Conservation (phyloP, 2,797 vertebrate species). For the Calcarius lapponicus region DNA sequence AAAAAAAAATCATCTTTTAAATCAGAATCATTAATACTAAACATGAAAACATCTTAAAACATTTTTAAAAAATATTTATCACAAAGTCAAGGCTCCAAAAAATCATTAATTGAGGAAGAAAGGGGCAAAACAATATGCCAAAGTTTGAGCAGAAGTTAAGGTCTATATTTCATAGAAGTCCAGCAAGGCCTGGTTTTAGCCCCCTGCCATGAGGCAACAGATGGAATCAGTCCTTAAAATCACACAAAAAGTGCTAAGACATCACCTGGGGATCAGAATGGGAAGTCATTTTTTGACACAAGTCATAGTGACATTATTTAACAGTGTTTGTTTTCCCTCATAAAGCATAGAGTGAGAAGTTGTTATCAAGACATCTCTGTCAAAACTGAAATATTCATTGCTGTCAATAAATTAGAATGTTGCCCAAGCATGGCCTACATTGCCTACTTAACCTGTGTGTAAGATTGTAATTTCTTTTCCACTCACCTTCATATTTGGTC, state of each 20-base stretch:
- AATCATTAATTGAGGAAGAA: neutral
- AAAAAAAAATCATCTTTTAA: neutral
- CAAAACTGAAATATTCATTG: neutral
- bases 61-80: neutral
- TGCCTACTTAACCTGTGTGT: neutral
- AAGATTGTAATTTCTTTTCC: neutral
- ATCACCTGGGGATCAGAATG: neutral
- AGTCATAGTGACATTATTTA: neutral
- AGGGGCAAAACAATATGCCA: neutral
- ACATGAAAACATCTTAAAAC: neutral
- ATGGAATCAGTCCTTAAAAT: neutral
- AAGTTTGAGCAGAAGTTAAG: neutral
- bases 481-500: neutral
- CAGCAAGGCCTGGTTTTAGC: neutral
- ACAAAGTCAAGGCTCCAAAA: neutral
- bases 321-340: neutral
- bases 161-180: neutral
- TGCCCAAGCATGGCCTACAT: neutral
- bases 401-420: neutral
- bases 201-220: neutral
- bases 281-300: neutral
- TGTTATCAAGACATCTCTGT: neutral
- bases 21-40: neutral
- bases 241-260: neutral
- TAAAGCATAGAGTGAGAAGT: neutral